Evolutionary conservation across 2,113 vertebrate species (phyloP).

Genomic region (Ariopsis seemanni): DNA sequence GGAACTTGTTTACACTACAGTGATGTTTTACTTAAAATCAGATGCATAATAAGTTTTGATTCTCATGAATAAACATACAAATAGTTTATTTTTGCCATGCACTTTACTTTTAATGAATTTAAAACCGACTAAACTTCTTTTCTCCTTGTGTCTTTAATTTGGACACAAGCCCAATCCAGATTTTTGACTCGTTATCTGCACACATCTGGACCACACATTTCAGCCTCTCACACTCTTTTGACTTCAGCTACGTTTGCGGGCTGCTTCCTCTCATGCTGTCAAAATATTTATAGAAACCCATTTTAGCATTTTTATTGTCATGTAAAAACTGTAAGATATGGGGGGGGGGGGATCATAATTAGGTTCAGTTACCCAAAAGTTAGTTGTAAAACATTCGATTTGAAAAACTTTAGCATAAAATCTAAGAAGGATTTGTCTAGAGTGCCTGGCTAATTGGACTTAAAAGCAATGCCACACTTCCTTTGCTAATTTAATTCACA

Average conservation of each 20-base stretch:
- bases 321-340: neutral
- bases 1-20: neutral
- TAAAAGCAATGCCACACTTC: neutral
- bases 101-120: neutral
- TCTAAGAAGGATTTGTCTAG: neutral
- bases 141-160: neutral
- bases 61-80: too few species aligned
- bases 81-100: neutral
- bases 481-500: neutral
- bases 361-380: neutral
- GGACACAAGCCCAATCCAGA: neutral
- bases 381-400: neutral
- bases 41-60: neutral
- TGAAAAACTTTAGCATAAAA: neutral
- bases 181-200: neutral
- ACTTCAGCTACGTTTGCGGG: neutral
- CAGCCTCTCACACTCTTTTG: neutral
- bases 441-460: neutral
- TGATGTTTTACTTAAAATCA: neutral
- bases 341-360: neutral
- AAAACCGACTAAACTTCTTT: neutral
- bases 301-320: neutral
- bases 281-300: neutral
- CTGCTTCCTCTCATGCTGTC: neutral
- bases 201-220: constrained; percentile 22